Evolutionary conservation across 2,888 invertebrate species (phyloP).

Genomic region (Stenurella melanura): DNA sequence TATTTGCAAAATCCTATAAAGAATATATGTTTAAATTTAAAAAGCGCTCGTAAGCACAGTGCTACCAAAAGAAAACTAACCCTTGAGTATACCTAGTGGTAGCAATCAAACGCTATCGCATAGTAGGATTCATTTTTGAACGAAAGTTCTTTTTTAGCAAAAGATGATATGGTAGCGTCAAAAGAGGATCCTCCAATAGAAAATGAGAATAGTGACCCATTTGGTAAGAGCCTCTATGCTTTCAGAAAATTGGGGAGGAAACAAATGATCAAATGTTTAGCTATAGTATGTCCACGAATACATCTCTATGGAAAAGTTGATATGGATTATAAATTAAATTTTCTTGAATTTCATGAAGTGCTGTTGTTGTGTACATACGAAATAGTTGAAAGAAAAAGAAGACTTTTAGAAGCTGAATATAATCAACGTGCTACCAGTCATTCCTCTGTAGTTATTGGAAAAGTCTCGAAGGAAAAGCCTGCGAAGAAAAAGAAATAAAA

Average conservation of each 20-base stretch:
- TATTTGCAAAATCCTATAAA: no score
- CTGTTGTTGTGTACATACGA: slow-evolving; percentile 72
- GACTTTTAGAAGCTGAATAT: not conserved
- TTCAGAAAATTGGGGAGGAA: slow-evolving; percentile 66
- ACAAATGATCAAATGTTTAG: slow-evolving; percentile 66
- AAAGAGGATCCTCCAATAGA: slow-evolving; percentile 2
- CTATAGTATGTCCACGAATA: slow-evolving; percentile 74
- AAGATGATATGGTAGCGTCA: not conserved
- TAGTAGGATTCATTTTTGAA: no score
- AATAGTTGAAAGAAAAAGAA: slow-evolving; percentile 51
- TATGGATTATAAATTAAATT: slow-evolving; percentile 76
- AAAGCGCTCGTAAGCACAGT: no score
- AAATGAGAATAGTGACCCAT: not conserved
- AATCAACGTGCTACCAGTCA: not conserved
- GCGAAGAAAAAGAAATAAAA: slow-evolving; percentile 13
- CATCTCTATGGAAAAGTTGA: slow-evolving; percentile 71
- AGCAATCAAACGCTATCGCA: no score
- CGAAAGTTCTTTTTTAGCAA: not conserved
- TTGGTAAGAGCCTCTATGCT: slow-evolving; percentile 59
- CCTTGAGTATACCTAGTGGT: no score
- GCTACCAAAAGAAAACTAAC: no score
- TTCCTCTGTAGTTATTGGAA: not conserved
- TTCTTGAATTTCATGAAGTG: slow-evolving; percentile 79
- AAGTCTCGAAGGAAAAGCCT: not conserved
- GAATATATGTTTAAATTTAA: no score